Percentiles rank a stretch among this genome's conserved stretches.
These are phyloP conservation scores for Trilocha varians DNA, from an alignment of 2,888 invertebrate genomes.

Conservation along the genomic window DNA sequence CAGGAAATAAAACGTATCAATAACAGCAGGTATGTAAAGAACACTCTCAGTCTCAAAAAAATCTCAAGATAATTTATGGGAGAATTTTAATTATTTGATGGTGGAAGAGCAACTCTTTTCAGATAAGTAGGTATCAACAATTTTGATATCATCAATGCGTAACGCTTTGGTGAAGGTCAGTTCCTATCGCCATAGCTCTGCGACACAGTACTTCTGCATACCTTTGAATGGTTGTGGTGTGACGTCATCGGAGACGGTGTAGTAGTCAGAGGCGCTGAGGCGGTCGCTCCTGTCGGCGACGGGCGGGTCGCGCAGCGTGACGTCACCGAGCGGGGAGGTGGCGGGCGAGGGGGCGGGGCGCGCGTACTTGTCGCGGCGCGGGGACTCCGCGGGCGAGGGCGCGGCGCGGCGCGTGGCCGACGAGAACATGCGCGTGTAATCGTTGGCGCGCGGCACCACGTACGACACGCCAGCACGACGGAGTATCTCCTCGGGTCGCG, in stretches of 20 bases:
- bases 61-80: too few relatives aligned
- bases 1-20: too few relatives aligned
- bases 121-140: too few relatives aligned
- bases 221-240: constrained; percentile 70
- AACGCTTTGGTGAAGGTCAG: too few relatives aligned
- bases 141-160: too few relatives aligned
- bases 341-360: constrained; percentile 34
- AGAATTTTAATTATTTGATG: too few relatives aligned
- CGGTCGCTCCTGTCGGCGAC: constrained; percentile 37
- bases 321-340: constrained; percentile 15
- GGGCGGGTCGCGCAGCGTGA: constrained; percentile 30
- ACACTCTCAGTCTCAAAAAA: too few relatives aligned
- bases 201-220: constrained; percentile 11
- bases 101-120: too few relatives aligned
- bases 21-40: too few relatives aligned
- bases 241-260: constrained; percentile 58
- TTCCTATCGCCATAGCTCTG: too few relatives aligned
- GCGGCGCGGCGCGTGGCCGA: constrained; percentile 56
- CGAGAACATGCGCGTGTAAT: constrained; percentile 69
- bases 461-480: constrained; percentile 68
- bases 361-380: constrained; percentile 61
- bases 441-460: constrained; percentile 74
- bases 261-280: constrained; percentile 66
- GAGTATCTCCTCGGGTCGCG: constrained; percentile 49
- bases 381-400: constrained; percentile 58